Evolutionary conservation across 92 coral and sea anemone genomes (phyloP).

Genomic region (Parazoanthus atlanticus): DNA sequence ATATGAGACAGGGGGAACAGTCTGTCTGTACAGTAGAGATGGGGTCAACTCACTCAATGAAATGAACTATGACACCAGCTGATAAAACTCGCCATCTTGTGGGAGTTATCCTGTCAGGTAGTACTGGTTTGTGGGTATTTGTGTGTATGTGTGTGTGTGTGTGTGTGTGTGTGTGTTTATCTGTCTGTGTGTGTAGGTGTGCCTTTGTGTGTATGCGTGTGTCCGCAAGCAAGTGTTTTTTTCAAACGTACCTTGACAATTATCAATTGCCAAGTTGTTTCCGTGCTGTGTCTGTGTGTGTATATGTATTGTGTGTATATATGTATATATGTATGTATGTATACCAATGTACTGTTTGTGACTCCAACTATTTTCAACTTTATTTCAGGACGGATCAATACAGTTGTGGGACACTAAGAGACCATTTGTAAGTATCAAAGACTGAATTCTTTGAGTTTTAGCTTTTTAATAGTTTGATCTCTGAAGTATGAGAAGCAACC

Average conservation of each 20-base stretch:
- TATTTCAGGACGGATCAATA: slow-evolving; percentile 90
- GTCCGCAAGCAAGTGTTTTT: too few species aligned
- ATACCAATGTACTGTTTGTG: background rate
- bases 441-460: background rate
- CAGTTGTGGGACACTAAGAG: slow-evolving; percentile 97
- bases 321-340: background rate
- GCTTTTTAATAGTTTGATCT: background rate
- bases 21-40: too few species aligned
- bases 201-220: too few species aligned
- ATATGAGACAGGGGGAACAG: too few species aligned
- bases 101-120: too few species aligned
- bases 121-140: background rate
- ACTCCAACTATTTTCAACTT: background rate
- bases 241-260: too few species aligned
- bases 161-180: background rate
- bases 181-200: background rate
- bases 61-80: too few species aligned
- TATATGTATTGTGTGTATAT: too few species aligned
- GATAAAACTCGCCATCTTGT: too few species aligned
- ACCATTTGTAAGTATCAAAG: slow-evolving; percentile 82
- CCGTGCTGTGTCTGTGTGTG: too few species aligned
- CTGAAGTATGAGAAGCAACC: background rate
- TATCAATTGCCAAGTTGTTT: too few species aligned
- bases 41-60: too few species aligned
- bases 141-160: background rate